Base-by-base conservation (phyloP, 2,888 invertebrate genomes). In the Pherbina coryleti region DNA sequence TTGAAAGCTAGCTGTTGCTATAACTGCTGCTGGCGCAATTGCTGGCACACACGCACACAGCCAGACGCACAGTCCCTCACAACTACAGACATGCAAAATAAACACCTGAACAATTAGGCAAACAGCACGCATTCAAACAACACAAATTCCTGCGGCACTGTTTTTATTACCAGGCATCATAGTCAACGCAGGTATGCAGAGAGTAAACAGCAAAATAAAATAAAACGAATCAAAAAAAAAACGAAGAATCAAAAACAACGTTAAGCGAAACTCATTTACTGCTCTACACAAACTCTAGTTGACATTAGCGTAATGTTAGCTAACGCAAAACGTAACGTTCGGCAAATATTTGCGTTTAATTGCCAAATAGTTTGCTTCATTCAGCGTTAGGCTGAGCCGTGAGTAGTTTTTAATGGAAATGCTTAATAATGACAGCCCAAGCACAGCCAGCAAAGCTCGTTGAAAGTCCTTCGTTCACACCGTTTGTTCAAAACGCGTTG, bases 281-380 rank as follows among this genome's bases (percentile, higher is more conserved):
- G n/a, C 25, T 57, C 28, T 60, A 22, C 22, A 25, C 25, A 14
- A 28, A 14, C 28, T 17, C 37, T n/a, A 31, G 44, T 34, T 22
- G 49, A 69, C 69, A 49, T 44, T n/a, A 19, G 9, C 51, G 17
- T n/a, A 31, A 31, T 31, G 64, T 31, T n/a, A 31, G 44, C 44
- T 14, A 44, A 37, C 9, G 14, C 31, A n/a, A 49, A 71, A 69
- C 51, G 75, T 49, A 78, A 78, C 78, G 78, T 78, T 78, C 69
- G 74, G 37, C 75, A 78, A 78, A 78, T 78, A 78, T 78, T 78
- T 78, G 78, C 62, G 69, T 75, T 78, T 78, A 78, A 78, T 78
- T 78, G 78, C 55, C 78, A 71, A 77, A 71, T 71, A 71, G 31
- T 53, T 71, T 49, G 44, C 44, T 53, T 25, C 55, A 55, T 44